Evolutionary conservation across 2,113 vertebrate species (phyloP), one percentile per base, ranked within the genome.

Genomic region (Pelusios castaneus): DNA sequence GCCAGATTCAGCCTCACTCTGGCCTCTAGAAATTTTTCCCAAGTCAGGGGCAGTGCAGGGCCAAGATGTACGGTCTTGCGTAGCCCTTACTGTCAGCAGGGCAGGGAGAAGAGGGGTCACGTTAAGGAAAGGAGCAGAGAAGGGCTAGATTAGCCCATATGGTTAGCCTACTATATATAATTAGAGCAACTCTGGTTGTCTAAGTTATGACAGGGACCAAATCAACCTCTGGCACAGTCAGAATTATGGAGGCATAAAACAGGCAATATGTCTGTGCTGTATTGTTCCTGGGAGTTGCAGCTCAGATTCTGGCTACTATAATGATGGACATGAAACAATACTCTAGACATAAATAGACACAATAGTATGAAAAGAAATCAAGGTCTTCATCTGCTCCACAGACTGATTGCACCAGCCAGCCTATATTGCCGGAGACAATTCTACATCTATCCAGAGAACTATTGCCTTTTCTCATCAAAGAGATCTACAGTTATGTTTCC

Each of bases 41-140:
- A 1, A 34, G 27, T 1, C 84, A 1, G 0, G 45, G 56, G 63
- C 4, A 0, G 0, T n/a, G 38, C 29, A 47, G 9, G 6, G 6
- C 19, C 0, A 0, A 7, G 78, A 10, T 12, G 27, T 21, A 73
- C 10, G 19, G 41, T 38, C 24, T 67, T 34, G 31, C 16, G 8
- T n/a, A 67, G 8, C 38, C 10, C 41, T 5, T 43, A 11, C 11
- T 43, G 70, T 5, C 17, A 21, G 41, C 38, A 41, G 11, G 38
- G 12, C 3, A 12, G 22, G 11, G 70, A 27, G 38, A 24, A 21
- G 38, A 41, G 38, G 12, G 38, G 38, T 75, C 38, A 75, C 4
- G 5, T 43, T 41, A 38, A 12, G 60, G 31, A 14, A 58, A 58
- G 27, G 60, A 63, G 63, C 16, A 67, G 60, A 31, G 13, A 67